Evolutionary conservation across 2,113 vertebrate genomes (phyloP), one percentile per base, ranked within the genome.

Genomic region (Strix aluco): DNA sequence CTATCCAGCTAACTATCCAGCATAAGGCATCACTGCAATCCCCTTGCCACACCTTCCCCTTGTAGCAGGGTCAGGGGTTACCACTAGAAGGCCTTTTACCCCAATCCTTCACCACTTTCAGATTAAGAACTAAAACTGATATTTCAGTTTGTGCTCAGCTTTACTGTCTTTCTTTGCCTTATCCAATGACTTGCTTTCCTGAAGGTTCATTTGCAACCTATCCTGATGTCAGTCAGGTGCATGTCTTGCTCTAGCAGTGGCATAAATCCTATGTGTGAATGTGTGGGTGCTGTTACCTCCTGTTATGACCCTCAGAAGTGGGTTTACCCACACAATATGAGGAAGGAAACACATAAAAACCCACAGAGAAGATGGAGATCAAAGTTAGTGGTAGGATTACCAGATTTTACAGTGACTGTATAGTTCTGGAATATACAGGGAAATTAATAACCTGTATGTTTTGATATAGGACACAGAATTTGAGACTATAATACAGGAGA

Each of bases 401-500:
- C 36, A 58, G 32, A 73, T 73, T 82, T 91, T 77, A 54, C 10
- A 66, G 49, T 42, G 12, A 73, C 27, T 26, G 4, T 38, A 10
- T 29, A 58, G 9, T 54, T 82, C 52, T 77, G 22, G 21, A 93
- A 61, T 66, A 77, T 16, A 54, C 4, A 32, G 11, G 13, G 19
- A 49, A 82, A 65, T 65, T 62, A 72, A 70, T 61, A 84, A 77
- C 47, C 10, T 57, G 6, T 38, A 23, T 49, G 15, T 55, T 94
- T 82, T 72, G 75, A 91, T 38, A 80, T 40, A 90, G 23, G 36
- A 54, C 19, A 4, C 19, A 59, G 19, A 72, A 63, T 59, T 57
- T 74, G 51, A 94, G 58, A 23, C 44, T 65, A 20, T 77, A 92
- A 57, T 65, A 61, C 54, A 88, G 81, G 81, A 93, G 82, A 94